A percentile compares a stretch with the other conserved stretches of the same genome.
Conservation (phyloP, 2,113 vertebrate species). For the Suricata suricatta region DNA sequence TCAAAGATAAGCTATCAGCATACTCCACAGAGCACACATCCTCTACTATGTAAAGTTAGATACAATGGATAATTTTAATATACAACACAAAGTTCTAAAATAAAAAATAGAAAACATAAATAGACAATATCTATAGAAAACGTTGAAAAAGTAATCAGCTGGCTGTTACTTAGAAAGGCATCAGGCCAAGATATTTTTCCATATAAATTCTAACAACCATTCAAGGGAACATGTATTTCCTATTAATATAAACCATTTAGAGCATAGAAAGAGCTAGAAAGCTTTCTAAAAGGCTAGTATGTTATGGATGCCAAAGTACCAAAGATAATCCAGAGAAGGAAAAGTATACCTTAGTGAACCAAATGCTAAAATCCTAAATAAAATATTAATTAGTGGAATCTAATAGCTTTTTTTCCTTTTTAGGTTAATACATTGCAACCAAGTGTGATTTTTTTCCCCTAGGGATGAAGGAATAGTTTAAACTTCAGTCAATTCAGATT, state of each 20-base stretch:
- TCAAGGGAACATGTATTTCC: not conserved
- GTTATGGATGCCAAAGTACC: not conserved
- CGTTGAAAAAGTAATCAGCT: not conserved
- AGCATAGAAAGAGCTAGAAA: not conserved
- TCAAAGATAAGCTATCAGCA: not conserved
- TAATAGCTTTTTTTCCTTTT: not conserved
- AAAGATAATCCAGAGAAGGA: not conserved
- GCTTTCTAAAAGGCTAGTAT: not conserved
- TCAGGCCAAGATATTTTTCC: not conserved
- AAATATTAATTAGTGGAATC: not conserved
- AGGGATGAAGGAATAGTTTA: not conserved
- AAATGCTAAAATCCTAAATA: slow-evolving; percentile 4
- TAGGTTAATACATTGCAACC: not conserved
- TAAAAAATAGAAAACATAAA: not conserved
- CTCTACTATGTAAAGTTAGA: not conserved
- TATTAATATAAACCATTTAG: not conserved
- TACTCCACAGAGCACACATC: not conserved
- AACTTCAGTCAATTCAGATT: not conserved
- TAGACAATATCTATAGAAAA: not conserved
- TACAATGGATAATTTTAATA: not conserved
- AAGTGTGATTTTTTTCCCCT: not conserved
- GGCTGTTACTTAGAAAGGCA: not conserved
- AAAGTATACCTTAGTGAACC: not conserved
- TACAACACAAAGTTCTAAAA: not conserved
- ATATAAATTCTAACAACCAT: not conserved